Percentiles rank a stretch among this genome's conserved stretches.
Evolutionary conservation across 2,113 vertebrate species (phyloP).

Genomic region (Boulengeromyrus knoepffleri): DNA sequence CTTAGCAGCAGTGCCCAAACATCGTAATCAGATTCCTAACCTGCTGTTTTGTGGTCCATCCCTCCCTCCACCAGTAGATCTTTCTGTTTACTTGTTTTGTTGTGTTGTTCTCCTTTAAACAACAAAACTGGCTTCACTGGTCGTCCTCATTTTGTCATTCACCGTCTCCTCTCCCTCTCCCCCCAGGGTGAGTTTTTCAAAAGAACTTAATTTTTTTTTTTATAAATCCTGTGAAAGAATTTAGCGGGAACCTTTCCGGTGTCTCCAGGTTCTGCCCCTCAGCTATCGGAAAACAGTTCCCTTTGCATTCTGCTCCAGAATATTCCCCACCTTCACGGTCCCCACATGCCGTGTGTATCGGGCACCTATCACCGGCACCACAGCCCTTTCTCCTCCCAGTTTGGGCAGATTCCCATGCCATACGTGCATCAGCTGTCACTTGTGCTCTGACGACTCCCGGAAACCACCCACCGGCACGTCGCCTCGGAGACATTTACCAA

Average conservation of each 20-base stretch:
- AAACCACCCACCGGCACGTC: neutral
- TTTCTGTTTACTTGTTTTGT: neutral
- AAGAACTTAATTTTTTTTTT: neutral
- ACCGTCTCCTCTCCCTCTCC: neutral
- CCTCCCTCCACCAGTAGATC: neutral
- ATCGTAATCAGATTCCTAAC: neutral
- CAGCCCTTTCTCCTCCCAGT: neutral
- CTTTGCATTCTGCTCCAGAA: neutral
- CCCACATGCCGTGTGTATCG: neutral
- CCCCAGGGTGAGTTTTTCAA: neutral
- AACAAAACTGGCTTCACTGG: neutral
- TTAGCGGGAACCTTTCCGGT: neutral
- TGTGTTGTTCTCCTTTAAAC: neutral
- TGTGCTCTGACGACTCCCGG: neutral
- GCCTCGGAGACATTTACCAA: neutral
- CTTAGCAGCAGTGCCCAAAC: neutral
- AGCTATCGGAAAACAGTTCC: neutral
- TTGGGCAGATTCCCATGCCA: neutral
- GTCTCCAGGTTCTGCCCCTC: neutral
- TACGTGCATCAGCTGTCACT: neutral
- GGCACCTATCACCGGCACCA: neutral
- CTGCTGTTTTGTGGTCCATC: neutral
- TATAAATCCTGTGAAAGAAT: neutral
- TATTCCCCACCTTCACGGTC: neutral
- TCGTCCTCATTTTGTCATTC: neutral